Evolutionary conservation across 2,888 invertebrate species (phyloP).

Genomic region (Pemphredon lugubris): DNA sequence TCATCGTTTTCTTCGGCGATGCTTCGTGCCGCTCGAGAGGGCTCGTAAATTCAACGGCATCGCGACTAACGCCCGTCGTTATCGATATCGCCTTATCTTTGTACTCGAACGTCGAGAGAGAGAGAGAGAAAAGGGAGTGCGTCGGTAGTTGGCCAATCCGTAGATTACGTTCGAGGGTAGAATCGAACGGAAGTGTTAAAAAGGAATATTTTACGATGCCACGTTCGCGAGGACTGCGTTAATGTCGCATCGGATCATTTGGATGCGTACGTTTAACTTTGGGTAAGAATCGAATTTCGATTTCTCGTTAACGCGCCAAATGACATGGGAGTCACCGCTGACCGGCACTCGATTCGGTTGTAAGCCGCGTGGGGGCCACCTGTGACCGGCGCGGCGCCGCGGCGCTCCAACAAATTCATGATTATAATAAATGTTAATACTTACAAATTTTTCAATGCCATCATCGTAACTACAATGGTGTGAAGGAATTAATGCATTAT

Average conservation of each 20-base stretch:
- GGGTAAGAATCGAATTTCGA: too few relatives aligned
- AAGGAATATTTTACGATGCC: slow-evolving; percentile 47
- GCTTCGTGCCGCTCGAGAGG: slow-evolving; percentile 21
- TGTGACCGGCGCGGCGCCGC: too few relatives aligned
- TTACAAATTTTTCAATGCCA: too few relatives aligned
- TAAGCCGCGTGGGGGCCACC: too few relatives aligned
- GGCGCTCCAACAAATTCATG: too few relatives aligned
- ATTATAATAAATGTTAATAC: too few relatives aligned
- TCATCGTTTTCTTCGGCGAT: neutral
- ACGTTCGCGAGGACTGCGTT: neutral
- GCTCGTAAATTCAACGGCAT: slow-evolving; percentile 57
- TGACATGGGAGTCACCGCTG: too few relatives aligned
- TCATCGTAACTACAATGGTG: too few relatives aligned
- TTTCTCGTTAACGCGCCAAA: too few relatives aligned
- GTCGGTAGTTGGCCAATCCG: slow-evolving; percentile 15
- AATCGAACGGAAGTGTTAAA: slow-evolving; percentile 51
- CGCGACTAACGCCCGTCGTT: slow-evolving; percentile 53
- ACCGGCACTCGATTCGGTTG: too few relatives aligned
- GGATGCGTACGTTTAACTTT: neutral
- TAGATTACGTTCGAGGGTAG: slow-evolving; percentile 21
- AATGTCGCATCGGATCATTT: slow-evolving; percentile 1
- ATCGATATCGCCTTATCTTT: slow-evolving; percentile 61
- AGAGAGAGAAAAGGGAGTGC: slow-evolving; percentile 8
- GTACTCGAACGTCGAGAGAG: slow-evolving; percentile 23
- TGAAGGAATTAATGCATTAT: too few relatives aligned